These are phyloP conservation scores for Catocala nupta DNA, from an alignment of 2,888 invertebrate species.

Conservation along the genomic window DNA sequence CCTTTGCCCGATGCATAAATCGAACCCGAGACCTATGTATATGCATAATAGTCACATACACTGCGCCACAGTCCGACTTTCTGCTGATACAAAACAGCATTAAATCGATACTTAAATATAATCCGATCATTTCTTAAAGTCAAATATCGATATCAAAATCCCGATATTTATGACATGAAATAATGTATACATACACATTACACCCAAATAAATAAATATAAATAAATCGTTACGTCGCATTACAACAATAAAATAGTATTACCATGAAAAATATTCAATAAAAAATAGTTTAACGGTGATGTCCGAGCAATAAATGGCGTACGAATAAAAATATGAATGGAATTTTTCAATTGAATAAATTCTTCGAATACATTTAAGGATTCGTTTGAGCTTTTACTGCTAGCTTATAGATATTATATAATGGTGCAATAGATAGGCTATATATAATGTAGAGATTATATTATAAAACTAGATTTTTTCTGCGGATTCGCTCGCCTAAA, in stretches of 20 bases:
- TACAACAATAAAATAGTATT: constrained; percentile 33
- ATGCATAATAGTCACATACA: too few species aligned
- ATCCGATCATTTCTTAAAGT: too few species aligned
- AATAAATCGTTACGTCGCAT: constrained; percentile 25
- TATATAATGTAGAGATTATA: too few species aligned
- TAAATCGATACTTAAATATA: too few species aligned
- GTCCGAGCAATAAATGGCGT: not conserved
- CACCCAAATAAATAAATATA: constrained; percentile 36
- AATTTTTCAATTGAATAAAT: constrained; percentile 1
- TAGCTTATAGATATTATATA: too few species aligned
- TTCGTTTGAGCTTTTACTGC: not conserved
- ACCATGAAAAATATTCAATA: constrained; percentile 30
- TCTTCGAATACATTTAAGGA: not conserved
- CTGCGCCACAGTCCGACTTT: too few species aligned
- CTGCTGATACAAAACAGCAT: too few species aligned
- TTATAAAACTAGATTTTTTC: too few species aligned
- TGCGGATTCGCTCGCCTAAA: too few species aligned
- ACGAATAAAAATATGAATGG: constrained; percentile 7
- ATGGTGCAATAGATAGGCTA: too few species aligned
- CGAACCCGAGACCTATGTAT: too few species aligned
- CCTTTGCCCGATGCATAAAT: too few species aligned
- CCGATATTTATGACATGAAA: not conserved
- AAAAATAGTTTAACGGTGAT: constrained; percentile 27
- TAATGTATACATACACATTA: not conserved
- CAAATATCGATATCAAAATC: not conserved